These are phyloP conservation scores for Oncorhynchus masou DNA, from an alignment of 2,113 vertebrate species.

Conservation along the genomic window DNA sequence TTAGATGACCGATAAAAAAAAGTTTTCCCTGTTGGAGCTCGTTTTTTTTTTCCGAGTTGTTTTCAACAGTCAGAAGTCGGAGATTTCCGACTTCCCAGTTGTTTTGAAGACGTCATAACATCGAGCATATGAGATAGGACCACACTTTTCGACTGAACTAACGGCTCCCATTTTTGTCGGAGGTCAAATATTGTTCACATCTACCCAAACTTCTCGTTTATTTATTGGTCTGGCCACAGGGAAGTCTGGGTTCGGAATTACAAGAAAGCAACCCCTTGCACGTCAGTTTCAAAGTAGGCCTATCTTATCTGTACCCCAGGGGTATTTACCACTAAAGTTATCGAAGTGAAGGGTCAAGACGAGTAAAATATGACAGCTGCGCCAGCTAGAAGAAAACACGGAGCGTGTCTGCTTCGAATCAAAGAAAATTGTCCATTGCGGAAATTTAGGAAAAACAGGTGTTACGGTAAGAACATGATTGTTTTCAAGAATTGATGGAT, in stretches of 20 bases:
- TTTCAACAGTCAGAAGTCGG: too few relatives aligned
- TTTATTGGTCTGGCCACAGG: neutral
- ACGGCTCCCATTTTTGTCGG: neutral
- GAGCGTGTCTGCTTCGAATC: constrained; percentile 49
- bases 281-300: neutral
- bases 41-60: too few relatives aligned
- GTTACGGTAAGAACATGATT: constrained; percentile 33
- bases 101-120: neutral
- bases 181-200: neutral
- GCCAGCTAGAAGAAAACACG: constrained; percentile 44
- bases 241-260: neutral
- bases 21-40: too few relatives aligned
- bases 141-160: neutral
- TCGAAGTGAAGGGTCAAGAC: neutral
- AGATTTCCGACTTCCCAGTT: too few relatives aligned
- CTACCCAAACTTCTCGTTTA: neutral
- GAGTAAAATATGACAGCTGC: constrained; percentile 32
- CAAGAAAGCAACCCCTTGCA: neutral
- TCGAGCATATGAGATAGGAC: neutral
- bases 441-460: constrained; percentile 41
- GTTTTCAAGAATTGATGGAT: neutral
- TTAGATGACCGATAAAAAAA: too few relatives aligned
- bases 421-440: constrained; percentile 48
- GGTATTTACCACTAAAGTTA: neutral
- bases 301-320: neutral